Evolutionary conservation across 2,113 vertebrate species (phyloP), one percentile per base, ranked within the genome.

Genomic region (Lutjanus erythropterus): DNA sequence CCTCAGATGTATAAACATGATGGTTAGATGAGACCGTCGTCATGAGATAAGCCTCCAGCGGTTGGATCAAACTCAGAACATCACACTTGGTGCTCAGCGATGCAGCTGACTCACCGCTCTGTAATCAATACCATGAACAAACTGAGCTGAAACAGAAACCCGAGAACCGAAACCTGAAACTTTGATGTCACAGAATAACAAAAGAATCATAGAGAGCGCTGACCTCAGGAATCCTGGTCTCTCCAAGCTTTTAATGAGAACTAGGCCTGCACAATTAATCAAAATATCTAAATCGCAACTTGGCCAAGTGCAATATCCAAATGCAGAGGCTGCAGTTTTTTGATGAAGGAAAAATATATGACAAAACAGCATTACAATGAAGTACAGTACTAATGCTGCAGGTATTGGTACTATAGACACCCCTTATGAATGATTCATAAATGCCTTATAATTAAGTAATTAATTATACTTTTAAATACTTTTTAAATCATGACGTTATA

Each of bases 81-180:
- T 65, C 49, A 25, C 71, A 59, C 71, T 42, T 49, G 70, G 81
- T 64, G 47, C 47, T 61, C 75, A 3, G 39, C 23, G 0, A 1
- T 56, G 15, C 23, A 21, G 75, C 70, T 61, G 81, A 71, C 61
- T 86, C 66, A 58, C 11, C 71, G 12, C 52, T 5, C 60, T 62
- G 60, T 58, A 44, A 71, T 64, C n/a, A 2, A 84, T 64, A 50
- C 66, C 9, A 47, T 33, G 72, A 68, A 77, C 52, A 50, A 46
- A 44, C 31, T 0, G 65, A 66, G 59, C 69, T 56, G 37, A 64
- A 47, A 27, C 44, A 66, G 35, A 65, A 72, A 71, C 49, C 52
- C 1, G 60, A 80, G 68, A 73, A 4, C 60, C 39, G 59, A 46
- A 74, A 55, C 27, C 37, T 15, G 9, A 75, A 37, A 46, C 66